Percentiles rank a stretch among this genome's conserved stretches.
Conservation (phyloP, 2,797 vertebrate genomes). For the Pelochelys cantorii region DNA sequence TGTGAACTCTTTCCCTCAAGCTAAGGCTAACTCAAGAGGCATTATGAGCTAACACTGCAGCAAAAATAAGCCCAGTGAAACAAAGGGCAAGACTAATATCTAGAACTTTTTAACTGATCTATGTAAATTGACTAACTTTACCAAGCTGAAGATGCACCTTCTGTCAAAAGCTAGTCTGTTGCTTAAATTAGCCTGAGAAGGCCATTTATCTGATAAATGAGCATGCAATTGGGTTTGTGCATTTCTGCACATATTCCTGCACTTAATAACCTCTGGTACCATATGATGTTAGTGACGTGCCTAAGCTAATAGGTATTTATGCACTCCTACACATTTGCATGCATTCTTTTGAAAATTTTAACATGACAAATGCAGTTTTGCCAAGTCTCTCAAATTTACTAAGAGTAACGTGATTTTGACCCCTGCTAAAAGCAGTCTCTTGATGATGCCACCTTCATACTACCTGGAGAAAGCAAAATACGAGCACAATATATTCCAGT, state of each 20-base stretch:
- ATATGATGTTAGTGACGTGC: not conserved
- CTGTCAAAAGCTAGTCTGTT: not conserved
- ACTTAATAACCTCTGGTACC: no score
- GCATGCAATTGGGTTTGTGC: no score
- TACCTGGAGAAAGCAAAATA: conserved; percentile 4
- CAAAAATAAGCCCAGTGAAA: not conserved
- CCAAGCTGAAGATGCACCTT: not conserved
- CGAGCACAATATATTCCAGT: not conserved
- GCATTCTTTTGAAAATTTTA: not conserved
- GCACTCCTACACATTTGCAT: not conserved
- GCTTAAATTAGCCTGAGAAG: not conserved
- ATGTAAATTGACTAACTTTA: not conserved
- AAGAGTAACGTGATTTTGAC: not conserved
- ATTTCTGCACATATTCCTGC: no score
- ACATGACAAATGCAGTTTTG: not conserved
- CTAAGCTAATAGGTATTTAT: not conserved
- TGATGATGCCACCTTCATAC: not conserved
- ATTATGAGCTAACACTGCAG: not conserved
- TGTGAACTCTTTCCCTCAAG: not conserved
- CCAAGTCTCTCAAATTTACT: not conserved
- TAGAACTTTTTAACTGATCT: not conserved
- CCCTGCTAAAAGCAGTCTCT: not conserved
- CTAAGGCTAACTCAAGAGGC: not conserved
- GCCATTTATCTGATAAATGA: not conserved
- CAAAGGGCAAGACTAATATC: not conserved